Base-by-base conservation (phyloP, 1,140 invertebrate genomes). In the Alviniconcha marisindica region DNA sequence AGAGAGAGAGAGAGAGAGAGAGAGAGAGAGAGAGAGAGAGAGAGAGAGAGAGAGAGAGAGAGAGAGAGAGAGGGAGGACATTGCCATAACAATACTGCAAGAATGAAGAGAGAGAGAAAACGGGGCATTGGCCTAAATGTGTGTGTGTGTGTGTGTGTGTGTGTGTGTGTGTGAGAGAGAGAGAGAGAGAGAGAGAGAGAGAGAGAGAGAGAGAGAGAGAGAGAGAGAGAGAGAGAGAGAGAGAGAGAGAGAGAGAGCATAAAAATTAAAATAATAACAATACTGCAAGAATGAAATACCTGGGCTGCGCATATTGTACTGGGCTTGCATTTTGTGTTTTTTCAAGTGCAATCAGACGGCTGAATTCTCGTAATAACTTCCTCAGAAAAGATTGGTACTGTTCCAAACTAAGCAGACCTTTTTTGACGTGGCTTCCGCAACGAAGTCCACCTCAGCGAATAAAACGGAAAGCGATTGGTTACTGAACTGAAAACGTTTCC, bases 231-330 rank as follows among this genome's bases (percentile, higher is more conserved):
- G 56, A 60, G 56, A 60, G 56, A 60, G 56, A 60, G 56, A 60
- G 56, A 60, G 56, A 24, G 56, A 12, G 10, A 4, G 4, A 21
- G 56, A 48, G 18, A 5, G 5, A 48, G 44, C 44, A 48, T 18
- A 48, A 48, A 18, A 48, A 51, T 51, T 51, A 51, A 12, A 12
- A 51, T 51, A 12, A 51, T 51, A 12, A 51, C 21, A 12, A 51
- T 51, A 51, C 21, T 51, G 21, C n/a, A n/a, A n/a, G n/a, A n/a
- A 21, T 5, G 10, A 60, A 24, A 21, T 88, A 91, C 91, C 97
- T 97, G 91, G 90, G 90, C 90, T 92, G 33, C 91, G 85, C 81
- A 90, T 87, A 85, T 87, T 92, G 71, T 92, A 92, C 84, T 89
- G 87, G 48, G 84, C 84, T 83, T 92, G 87, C 91, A 92, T 92